Percentiles rank a stretch among this genome's conserved stretches.
These are phyloP conservation scores for Dysmachus trigonus DNA, from an alignment of 2,888 invertebrate genomes.

Conservation along the genomic window DNA sequence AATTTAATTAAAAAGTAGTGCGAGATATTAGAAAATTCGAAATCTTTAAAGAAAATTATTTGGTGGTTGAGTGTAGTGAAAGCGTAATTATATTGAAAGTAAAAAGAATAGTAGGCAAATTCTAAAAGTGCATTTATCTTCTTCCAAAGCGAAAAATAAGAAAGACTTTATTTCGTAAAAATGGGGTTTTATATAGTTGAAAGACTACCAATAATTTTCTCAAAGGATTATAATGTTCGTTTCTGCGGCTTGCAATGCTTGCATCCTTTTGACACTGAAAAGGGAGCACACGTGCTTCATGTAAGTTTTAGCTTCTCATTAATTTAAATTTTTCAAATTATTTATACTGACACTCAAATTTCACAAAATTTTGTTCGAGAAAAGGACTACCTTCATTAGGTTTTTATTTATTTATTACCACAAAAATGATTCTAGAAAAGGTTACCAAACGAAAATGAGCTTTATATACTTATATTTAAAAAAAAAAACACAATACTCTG, in stretches of 20 bases:
- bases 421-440: too few species aligned
- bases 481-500: too few species aligned
- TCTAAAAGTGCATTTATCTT: not conserved
- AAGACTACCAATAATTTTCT: constrained; percentile 79
- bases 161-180: not conserved
- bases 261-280: constrained; percentile 83
- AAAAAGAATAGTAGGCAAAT: not conserved
- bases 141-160: not conserved
- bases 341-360: too few species aligned
- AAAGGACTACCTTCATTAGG: too few species aligned
- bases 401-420: too few species aligned
- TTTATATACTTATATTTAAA: too few species aligned
- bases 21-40: not conserved
- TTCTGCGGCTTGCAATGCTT: constrained; percentile 79
- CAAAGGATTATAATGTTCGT: constrained; percentile 79
- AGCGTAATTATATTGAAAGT: not conserved
- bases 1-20: not conserved
- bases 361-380: too few species aligned
- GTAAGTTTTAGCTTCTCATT: not conserved
- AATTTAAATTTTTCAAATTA: not conserved
- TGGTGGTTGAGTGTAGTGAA: not conserved
- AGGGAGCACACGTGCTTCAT: constrained; percentile 76
- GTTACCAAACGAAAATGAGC: too few species aligned
- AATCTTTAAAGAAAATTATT: not conserved
- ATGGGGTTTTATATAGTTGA: constrained; percentile 39